Evolutionary conservation across 2,113 vertebrate species (phyloP).

Genomic region (cattle (Bos taurus)): ARS-UCD2.0 NC_037345.1:22928501-22929000

Average conservation of each 20-base stretch:
- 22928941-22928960: slow-evolving; percentile 89
- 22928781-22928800: not conserved
- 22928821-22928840: slow-evolving; percentile 3
- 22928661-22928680: not conserved
- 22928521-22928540: not conserved
- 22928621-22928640: not conserved
- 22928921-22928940: slow-evolving; percentile 80
- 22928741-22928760: not conserved
- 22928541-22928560: not conserved
- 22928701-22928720: no score
- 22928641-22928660: not conserved
- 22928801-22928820: not conserved
- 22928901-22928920: slow-evolving; percentile 67
- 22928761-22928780: not conserved
- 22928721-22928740: not conserved
- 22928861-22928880: slow-evolving; percentile 60
- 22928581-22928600: not conserved
- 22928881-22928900: slow-evolving; percentile 45
- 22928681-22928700: not conserved
- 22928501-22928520: not conserved
- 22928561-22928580: not conserved
- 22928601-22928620: not conserved
- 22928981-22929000: slow-evolving; percentile 87
- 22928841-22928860: not conserved
- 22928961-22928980: slow-evolving; percentile 85